These are phyloP conservation scores for Ceyx margarethae DNA, from an alignment of 2,113 vertebrate genomes.

Conservation along the genomic window DNA sequence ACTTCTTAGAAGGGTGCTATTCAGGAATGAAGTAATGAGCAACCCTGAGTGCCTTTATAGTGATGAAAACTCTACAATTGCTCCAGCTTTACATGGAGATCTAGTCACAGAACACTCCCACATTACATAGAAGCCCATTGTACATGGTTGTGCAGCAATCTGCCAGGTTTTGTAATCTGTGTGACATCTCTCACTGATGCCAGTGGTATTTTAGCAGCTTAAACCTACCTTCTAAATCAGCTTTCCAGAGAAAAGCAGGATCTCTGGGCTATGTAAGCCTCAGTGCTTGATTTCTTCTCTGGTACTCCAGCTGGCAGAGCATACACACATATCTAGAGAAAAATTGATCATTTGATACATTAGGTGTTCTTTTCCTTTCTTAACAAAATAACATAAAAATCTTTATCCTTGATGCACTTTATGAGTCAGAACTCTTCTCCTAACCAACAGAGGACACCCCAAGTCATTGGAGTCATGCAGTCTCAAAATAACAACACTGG, in stretches of 20 bases:
- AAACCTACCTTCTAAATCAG: slow-evolving; percentile 33
- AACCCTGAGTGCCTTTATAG: background rate
- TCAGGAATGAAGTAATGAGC: background rate
- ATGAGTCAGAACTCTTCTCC: slow-evolving; percentile 82
- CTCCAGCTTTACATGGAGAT: background rate
- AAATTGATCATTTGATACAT: slow-evolving; percentile 10
- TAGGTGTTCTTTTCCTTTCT: slow-evolving; percentile 37
- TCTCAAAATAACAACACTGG: slow-evolving; percentile 85
- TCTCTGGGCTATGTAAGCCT: slow-evolving; percentile 3
- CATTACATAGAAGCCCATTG: background rate
- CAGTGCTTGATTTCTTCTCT: background rate
- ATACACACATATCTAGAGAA: slow-evolving; percentile 12
- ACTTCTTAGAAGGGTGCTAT: background rate
- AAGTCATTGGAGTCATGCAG: slow-evolving; percentile 80
- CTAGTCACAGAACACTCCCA: background rate
- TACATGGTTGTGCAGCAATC: background rate
- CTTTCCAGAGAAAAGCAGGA: slow-evolving; percentile 1
- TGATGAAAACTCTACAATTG: background rate
- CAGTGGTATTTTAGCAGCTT: slow-evolving; percentile 15
- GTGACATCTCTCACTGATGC: background rate
- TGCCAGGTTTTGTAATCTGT: slow-evolving; percentile 1
- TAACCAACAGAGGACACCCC: slow-evolving; percentile 83
- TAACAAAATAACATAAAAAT: slow-evolving; percentile 80
- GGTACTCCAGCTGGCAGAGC: slow-evolving; percentile 46
- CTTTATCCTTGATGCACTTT: slow-evolving; percentile 86